Base-by-base conservation (phyloP, 2,113 vertebrate species). In the Psilopsiagon aurifrons region DNA sequence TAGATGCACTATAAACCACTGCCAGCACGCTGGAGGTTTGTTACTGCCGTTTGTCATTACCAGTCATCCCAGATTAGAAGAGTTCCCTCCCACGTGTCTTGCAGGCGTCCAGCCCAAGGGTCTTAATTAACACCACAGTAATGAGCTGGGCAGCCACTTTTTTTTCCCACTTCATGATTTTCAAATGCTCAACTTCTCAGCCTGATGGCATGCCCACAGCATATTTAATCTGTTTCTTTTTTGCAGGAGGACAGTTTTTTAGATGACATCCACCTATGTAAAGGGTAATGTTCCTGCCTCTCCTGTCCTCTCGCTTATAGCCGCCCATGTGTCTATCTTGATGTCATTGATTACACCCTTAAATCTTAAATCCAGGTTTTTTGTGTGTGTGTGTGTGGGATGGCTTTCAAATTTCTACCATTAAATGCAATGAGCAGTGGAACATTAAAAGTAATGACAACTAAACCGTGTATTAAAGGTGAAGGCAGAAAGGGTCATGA, bases 301-400 rank as follows among this genome's bases (percentile, higher is more conserved):
- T 35, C 27, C 33, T 62, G 20, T 31, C 10, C 31, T 31, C 12
- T 4, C 35, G 29, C 31, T 88, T 82, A 46, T 43, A 51, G 9
- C 18, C 12, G 3, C 33, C 17, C 5, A 0, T 2, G 2, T n/a
- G 23, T 57, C 29, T 82, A 41, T 33, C 35, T 69, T 39, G 10
- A 13, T 70, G 20, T 6, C 6, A 3, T 7, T 15, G 37, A 11
- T 54, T 13, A 5, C 12, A 44, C 2, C 13, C 11, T 7, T 60
- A 43, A 67, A 31, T 33, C n/a, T 9, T 20, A n/a, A 4, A 29
- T 75, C 37, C 29, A 46, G 7, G 31, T 6, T 35, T 75, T 25
- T 17, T 57, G 47, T 7, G 22, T 23, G 13, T 47, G 7, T 37
- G 33, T n/a, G 33, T 20, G 22, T 69, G 27, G 16, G 5, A 39